Evolutionary conservation across 2,113 vertebrate species (phyloP).

Genomic region (Rhodinocichla rosea): DNA sequence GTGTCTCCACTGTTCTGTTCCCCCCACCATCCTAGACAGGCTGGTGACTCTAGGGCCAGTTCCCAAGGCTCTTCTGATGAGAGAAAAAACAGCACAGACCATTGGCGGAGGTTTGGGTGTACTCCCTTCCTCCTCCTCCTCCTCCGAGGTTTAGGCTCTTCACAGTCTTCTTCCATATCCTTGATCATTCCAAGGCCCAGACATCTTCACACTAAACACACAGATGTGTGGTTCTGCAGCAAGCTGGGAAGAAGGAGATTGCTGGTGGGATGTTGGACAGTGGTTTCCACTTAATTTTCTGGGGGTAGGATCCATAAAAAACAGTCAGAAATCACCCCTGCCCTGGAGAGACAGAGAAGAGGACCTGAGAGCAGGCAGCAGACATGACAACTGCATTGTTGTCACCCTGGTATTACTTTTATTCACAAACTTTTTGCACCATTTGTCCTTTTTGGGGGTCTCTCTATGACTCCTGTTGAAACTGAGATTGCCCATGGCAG

Average conservation of each 20-base stretch:
- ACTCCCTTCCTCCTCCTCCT: accelerated
- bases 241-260: neutral
- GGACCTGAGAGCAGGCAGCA: neutral
- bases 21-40: accelerated
- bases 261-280: neutral
- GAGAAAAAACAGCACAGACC: neutral
- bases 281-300: neutral
- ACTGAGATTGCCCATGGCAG: neutral
- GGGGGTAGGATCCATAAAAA: neutral
- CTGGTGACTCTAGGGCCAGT: neutral
- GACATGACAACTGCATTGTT: neutral
- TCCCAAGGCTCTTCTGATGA: neutral
- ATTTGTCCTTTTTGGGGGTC: accelerated
- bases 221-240: neutral
- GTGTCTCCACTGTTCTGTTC: neutral
- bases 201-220: neutral
- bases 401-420: neutral
- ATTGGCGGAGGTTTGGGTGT: neutral
- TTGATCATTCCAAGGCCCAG: neutral
- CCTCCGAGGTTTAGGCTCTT: neutral
- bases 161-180: neutral
- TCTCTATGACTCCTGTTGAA: neutral
- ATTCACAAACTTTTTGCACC: neutral
- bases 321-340: neutral
- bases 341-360: neutral